phyloP scores from a whole-genome alignment of 2,888 invertebrate genomes.

The Linnaemya tessellans region DNA sequence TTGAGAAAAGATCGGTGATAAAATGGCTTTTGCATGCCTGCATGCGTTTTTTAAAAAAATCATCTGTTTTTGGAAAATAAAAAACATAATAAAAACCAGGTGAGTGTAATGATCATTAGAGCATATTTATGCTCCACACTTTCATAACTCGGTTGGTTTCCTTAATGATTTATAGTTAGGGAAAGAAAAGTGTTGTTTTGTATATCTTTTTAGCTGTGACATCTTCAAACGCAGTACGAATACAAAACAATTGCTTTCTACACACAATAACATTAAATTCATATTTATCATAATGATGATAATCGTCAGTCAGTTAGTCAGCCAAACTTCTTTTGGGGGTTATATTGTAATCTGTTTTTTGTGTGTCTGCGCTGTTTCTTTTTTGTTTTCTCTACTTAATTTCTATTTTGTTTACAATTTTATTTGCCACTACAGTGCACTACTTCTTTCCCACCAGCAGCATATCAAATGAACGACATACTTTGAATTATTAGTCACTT shows the following conservation, averaged over 20 bases:
- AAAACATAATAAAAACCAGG: not conserved
- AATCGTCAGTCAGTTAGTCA: not conserved
- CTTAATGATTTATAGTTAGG: not conserved
- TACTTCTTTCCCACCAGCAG: not conserved
- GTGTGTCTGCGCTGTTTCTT: not conserved
- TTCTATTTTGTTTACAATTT: constrained; percentile 58
- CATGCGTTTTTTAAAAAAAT: not conserved
- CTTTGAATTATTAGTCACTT: constrained; percentile 50
- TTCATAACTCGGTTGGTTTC: not conserved
- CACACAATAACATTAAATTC: constrained; percentile 5
- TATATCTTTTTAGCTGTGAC: not conserved
- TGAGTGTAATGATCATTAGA: not conserved
- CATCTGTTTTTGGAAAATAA: not conserved
- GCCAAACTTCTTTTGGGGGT: not conserved
- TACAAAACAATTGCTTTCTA: constrained; percentile 2
- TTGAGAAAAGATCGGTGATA: no score
- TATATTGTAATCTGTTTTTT: not conserved
- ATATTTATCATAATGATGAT: constrained; percentile 28
- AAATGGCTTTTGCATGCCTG: no score
- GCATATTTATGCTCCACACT: not conserved
- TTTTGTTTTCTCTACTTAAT: constrained; percentile 13
- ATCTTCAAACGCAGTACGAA: constrained; percentile 3
- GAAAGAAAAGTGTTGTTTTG: not conserved
- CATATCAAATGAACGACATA: not conserved
- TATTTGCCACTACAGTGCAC: constrained; percentile 21